Conservation (phyloP, 2,113 vertebrate genomes). For the Clarias batrachus region DNA sequence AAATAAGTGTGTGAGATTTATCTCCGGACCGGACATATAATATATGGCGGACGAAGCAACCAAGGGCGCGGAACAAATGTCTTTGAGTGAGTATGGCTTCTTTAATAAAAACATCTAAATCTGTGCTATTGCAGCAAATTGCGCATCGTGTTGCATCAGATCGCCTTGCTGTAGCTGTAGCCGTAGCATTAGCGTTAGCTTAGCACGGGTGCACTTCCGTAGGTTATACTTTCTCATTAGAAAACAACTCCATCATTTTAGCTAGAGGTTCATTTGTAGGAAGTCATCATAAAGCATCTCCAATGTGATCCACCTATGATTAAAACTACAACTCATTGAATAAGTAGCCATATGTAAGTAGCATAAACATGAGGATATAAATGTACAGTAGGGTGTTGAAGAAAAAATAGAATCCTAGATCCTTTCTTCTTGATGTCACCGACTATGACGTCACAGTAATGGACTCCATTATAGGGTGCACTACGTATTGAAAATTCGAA, state of each 20-base stretch:
- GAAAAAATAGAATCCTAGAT: no score
- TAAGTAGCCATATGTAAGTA: neutral
- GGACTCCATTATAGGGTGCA: no score
- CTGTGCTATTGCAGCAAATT: neutral
- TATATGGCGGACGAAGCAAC: constrained; percentile 64
- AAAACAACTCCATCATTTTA: neutral
- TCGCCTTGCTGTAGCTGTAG: neutral
- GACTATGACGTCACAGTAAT: no score
- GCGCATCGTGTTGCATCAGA: constrained; percentile 52
- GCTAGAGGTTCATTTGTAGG: no score
- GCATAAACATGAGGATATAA: neutral
- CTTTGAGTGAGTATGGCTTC: constrained; percentile 65
- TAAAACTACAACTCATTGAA: neutral
- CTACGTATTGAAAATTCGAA: no score
- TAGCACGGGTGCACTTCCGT: neutral
- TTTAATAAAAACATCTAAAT: neutral
- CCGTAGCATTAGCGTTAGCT: neutral
- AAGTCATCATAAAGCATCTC: no score
- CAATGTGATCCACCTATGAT: neutral
- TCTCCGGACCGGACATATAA: neutral
- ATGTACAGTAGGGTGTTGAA: neutral
- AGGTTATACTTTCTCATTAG: neutral
- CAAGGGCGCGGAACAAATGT: constrained; percentile 58
- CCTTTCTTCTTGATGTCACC: no score
- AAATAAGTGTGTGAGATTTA: neutral